Percentiles rank a stretch among this genome's conserved stretches.
Evolutionary conservation across 2,888 invertebrate species (phyloP).

Genomic region (Entomobrya proxima): DNA sequence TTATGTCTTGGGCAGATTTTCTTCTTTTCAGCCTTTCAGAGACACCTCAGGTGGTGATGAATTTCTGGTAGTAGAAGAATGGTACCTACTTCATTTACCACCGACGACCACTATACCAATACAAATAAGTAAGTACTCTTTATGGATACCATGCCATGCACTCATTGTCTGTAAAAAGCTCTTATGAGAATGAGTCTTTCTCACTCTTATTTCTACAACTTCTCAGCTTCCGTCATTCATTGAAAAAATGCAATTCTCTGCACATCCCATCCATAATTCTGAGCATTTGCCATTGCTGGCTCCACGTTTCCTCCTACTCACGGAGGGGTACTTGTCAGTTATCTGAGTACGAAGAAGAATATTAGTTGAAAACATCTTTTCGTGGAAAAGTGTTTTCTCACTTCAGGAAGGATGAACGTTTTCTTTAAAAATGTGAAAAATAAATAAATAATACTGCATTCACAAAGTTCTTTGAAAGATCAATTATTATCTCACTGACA

Average conservation of each 20-base stretch:
- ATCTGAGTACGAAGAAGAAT: background rate
- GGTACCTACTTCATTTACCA: slow-evolving; percentile 19
- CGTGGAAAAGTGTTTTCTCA: slow-evolving; percentile 29
- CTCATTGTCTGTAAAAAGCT: background rate
- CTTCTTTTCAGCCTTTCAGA: slow-evolving; percentile 16
- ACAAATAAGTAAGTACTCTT: background rate
- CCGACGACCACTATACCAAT: background rate
- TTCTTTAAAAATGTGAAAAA: background rate
- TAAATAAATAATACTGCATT: too few species aligned
- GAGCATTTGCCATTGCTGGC: background rate
- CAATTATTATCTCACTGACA: too few species aligned
- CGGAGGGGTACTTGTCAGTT: slow-evolving; percentile 34
- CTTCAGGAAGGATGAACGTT: background rate
- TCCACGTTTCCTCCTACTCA: slow-evolving; percentile 21
- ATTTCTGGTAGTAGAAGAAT: slow-evolving; percentile 3
- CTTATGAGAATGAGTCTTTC: slow-evolving; percentile 1
- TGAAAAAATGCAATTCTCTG: too few species aligned
- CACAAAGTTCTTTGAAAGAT: too few species aligned
- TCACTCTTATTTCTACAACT: slow-evolving; percentile 35
- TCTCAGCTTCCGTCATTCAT: slow-evolving; percentile 37
- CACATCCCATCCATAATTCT: too few species aligned
- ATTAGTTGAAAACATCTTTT: background rate
- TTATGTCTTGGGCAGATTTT: background rate
- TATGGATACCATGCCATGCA: background rate
- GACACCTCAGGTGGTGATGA: slow-evolving; percentile 58